phyloP scores from a whole-genome alignment of 2,888 invertebrate genomes.

The Ichneumoninae sp. region DNA sequence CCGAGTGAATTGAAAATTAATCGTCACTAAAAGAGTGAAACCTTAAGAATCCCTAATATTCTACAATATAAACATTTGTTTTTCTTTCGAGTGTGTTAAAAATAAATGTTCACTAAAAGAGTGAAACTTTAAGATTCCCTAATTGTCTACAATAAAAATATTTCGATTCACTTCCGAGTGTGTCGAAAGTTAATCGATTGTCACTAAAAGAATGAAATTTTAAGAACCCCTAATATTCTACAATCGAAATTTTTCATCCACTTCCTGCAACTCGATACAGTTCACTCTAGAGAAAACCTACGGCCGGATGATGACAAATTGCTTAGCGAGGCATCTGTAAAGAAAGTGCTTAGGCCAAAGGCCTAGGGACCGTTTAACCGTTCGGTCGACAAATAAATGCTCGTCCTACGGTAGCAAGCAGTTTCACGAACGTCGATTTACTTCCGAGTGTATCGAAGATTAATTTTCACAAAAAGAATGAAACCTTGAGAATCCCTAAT shows the following conservation, averaged over 20 bases:
- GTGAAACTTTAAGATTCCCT: too few species aligned
- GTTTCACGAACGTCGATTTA: not conserved
- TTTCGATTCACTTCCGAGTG: not conserved
- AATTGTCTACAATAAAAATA: not conserved
- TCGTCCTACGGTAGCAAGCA: not conserved
- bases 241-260: not conserved
- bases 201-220: too few species aligned
- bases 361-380: not conserved
- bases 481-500: too few species aligned
- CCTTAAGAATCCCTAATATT: too few species aligned
- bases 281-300: not conserved
- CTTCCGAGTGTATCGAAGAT: not conserved
- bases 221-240: too few species aligned
- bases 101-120: not conserved
- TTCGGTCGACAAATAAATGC: not conserved
- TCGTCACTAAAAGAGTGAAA: too few species aligned
- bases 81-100: not conserved
- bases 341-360: not conserved
- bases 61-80: too few species aligned
- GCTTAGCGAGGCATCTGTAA: slow-evolving; percentile 1
- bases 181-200: too few species aligned
- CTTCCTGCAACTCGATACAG: not conserved
- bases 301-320: not conserved
- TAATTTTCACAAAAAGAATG: too few species aligned
- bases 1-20: not conserved